Base-by-base conservation (phyloP, 2,113 vertebrate genomes). In the Dolichotis patagonum region DNA sequence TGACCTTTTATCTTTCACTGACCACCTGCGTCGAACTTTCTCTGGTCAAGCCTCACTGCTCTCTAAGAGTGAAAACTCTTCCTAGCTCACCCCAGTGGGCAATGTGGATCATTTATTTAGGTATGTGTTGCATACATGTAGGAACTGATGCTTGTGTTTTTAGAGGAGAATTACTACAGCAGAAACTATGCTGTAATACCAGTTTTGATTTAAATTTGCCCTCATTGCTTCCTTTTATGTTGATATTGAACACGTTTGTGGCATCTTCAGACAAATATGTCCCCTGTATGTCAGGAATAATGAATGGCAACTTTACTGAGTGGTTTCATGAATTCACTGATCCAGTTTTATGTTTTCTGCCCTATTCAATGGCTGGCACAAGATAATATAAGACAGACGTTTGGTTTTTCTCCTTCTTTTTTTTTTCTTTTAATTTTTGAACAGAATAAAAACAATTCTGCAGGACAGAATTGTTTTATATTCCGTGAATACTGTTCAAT, bases 131-230 rank as follows among this genome's bases (percentile, higher is more conserved):
- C n/a, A 7, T 14, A 60, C 12, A 49, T 52, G 30, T 73, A 38
- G n/a, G 9, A 75, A 62, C 10, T 46, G 24, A 26, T 85, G 19
- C 2, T 41, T 43, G 26, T 73, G n/a, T 54, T 90, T 88, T 88
- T 60, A 35, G 69, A 26, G 17, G 24, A 90, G 24, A 81, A 83
- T 2, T 3, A 1, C 7, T 54, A 88, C 1, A 38, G 13, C 30
- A 3, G 19, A 90, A 95, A 92, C 30, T 17, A 38, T 28, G 12
- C 24, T 52, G 12, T 67, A 54, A 78, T 41, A 52, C 56, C 20
- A 80, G 49, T 60, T 82, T 58, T 73, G 52, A 87, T 69, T 91
- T 81, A 93, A 81, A 63, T 63, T 95, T 35, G 94, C 26, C 4
- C 67, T 30, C 3, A 35, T 24, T 12, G n/a, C 0, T 58, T 84